Percentiles rank a stretch among this genome's conserved stretches.
Conservation (phyloP, 2,888 invertebrate species). For the Smittia sp. region DNA sequence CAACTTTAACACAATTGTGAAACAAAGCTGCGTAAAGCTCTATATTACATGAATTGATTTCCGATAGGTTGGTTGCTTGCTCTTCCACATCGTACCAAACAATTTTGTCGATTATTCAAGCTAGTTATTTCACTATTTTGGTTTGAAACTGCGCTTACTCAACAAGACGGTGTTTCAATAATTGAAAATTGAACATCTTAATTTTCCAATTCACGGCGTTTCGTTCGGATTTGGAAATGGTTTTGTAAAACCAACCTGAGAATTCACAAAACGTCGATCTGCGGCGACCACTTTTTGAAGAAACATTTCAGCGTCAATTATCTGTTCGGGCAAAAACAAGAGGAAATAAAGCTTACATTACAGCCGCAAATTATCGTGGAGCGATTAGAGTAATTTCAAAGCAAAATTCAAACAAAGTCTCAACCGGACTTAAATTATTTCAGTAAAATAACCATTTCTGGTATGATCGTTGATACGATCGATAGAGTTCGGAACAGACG, state of each 20-base stretch:
- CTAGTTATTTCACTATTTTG: conserved; percentile 18
- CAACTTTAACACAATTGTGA: background rate
- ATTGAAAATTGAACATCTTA: conserved; percentile 22
- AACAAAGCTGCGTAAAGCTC: background rate
- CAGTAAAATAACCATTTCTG: too few relatives aligned
- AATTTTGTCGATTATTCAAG: conserved; percentile 13
- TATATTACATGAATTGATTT: conserved; percentile 22
- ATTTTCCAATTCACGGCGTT: conserved; percentile 34
- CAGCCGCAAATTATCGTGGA: too few relatives aligned
- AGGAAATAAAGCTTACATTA: too few relatives aligned
- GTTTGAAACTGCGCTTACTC: conserved; percentile 19
- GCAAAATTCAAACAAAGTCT: too few relatives aligned
- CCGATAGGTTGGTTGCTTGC: conserved; percentile 1
- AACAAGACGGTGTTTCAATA: conserved; percentile 26
- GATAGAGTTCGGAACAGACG: too few relatives aligned
- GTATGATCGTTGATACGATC: too few relatives aligned
- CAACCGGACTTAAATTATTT: too few relatives aligned
- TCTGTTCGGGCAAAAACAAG: too few relatives aligned
- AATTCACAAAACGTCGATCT: too few relatives aligned
- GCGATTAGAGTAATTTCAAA: too few relatives aligned
- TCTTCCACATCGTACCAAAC: conserved; percentile 22
- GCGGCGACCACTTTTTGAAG: too few relatives aligned
- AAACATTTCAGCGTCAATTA: too few relatives aligned
- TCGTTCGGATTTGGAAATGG: conserved; percentile 2
- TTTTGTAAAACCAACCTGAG: background rate